phyloP scores from a whole-genome alignment of 2,888 invertebrate genomes.

The Lasioglossum zephyrum region DNA sequence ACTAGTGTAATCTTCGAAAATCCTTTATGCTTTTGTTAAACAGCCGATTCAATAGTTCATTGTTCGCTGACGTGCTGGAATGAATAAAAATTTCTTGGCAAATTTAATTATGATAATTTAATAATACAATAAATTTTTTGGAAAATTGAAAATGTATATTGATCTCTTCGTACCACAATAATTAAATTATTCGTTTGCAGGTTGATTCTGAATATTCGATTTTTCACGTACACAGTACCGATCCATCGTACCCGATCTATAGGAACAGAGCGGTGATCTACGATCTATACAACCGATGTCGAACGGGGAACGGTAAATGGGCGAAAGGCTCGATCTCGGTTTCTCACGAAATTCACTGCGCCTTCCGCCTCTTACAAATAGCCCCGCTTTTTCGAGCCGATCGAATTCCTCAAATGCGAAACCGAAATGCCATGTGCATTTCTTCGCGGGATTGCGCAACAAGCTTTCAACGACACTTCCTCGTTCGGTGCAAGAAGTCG shows the following conservation, averaged over 20 bases:
- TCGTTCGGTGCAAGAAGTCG: background rate
- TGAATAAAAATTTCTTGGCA: background rate
- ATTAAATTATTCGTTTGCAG: background rate
- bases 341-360: slow-evolving; percentile 24
- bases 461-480: background rate
- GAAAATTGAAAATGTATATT: background rate
- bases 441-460: background rate
- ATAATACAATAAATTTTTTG: no score
- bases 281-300: slow-evolving; percentile 10
- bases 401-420: background rate
- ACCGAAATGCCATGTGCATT: background rate
- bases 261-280: slow-evolving; percentile 15
- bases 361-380: background rate
- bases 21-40: background rate
- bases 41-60: background rate
- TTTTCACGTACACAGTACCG: slow-evolving; percentile 22
- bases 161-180: background rate
- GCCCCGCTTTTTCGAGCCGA: slow-evolving; percentile 13
- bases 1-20: background rate
- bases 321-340: slow-evolving; percentile 7
- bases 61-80: background rate
- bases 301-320: slow-evolving; percentile 14
- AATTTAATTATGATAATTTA: no score
- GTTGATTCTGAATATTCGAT: background rate
- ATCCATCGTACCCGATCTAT: slow-evolving; percentile 10